Evolutionary conservation across 2,888 invertebrate genomes (phyloP).

Genomic region (Dascillus cervinus): DNA sequence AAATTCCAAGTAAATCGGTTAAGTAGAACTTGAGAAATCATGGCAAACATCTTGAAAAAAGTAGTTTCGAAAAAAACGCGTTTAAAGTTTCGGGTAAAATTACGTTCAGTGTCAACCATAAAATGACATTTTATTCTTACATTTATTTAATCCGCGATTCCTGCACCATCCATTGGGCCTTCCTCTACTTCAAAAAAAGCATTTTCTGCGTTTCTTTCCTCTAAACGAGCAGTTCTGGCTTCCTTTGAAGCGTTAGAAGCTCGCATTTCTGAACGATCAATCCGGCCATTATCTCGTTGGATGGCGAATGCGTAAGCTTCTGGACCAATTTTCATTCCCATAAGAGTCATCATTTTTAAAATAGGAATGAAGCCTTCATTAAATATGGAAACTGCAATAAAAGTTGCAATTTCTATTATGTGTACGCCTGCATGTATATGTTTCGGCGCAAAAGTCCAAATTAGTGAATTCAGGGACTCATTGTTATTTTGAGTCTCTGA

Average conservation of each 20-base stretch:
- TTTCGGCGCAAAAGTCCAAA: slow-evolving; percentile 12
- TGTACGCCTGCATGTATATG: slow-evolving; percentile 10
- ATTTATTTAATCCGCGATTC: slow-evolving; percentile 12
- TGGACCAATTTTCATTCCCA: slow-evolving; percentile 8
- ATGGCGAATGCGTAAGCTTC: no score
- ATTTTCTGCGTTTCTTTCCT: slow-evolving; percentile 4
- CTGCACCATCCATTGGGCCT: slow-evolving; percentile 11
- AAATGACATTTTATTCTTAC: no score
- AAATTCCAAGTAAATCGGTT: no score
- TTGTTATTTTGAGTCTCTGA: slow-evolving; percentile 11
- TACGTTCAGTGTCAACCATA: no score
- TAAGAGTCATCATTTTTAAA: no score
- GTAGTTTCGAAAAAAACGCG: no score
- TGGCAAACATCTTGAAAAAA: no score
- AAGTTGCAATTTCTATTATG: slow-evolving; percentile 9
- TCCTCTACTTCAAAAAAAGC: slow-evolving; percentile 9
- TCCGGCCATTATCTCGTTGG: slow-evolving; percentile 8
- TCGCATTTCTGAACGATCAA: slow-evolving; percentile 11
- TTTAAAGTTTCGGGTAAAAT: no score
- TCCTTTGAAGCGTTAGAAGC: slow-evolving; percentile 10
- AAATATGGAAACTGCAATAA: slow-evolving; percentile 7
- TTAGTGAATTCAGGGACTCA: slow-evolving; percentile 10
- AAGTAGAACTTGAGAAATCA: no score
- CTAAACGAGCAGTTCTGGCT: slow-evolving; percentile 7
- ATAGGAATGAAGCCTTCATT: slow-evolving; percentile 8